Conservation (phyloP, 2,113 vertebrate species). For the Pachycephala philippinensis region DNA sequence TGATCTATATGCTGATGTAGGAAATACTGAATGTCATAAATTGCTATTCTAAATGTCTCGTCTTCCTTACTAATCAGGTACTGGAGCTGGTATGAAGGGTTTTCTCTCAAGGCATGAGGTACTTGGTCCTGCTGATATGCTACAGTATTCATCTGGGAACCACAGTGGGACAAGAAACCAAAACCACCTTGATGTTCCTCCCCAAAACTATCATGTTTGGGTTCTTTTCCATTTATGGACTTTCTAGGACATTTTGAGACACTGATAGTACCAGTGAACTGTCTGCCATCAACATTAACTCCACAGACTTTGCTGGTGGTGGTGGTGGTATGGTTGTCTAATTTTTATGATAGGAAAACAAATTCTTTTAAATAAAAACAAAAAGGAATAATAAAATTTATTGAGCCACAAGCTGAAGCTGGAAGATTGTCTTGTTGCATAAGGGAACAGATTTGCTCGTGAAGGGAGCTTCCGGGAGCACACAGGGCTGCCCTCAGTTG, state of each 20-base stretch:
- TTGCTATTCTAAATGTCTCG: not conserved
- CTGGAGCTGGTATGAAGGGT: conserved; percentile 91
- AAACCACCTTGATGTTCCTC: conserved; percentile 52
- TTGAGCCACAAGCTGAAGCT: conserved; percentile 72
- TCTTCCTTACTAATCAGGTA: conserved; percentile 75
- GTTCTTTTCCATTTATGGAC: conserved; percentile 55
- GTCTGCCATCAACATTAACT: conserved; percentile 71
- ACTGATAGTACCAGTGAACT: conserved; percentile 58
- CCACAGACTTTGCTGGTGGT: conserved; percentile 72
- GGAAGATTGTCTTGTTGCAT: conserved; percentile 60
- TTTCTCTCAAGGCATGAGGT: conserved; percentile 56
- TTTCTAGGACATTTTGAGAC: conserved; percentile 48
- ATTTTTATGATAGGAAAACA: conserved; percentile 77
- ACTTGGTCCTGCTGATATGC: conserved; percentile 48
- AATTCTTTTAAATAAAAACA: conserved; percentile 79
- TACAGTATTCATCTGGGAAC: conserved; percentile 61
- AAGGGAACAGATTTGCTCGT: conserved; percentile 38
- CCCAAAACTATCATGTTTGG: conserved; percentile 45
- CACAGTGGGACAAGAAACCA: conserved; percentile 54
- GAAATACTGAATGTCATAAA: not conserved
- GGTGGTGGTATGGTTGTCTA: conserved; percentile 73
- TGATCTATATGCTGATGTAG: conserved; percentile 15
- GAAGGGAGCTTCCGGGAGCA: conserved; percentile 31
- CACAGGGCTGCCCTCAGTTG: conserved; percentile 16
- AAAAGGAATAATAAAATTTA: conserved; percentile 76